Evolutionary conservation across 2,797 vertebrate genomes (phyloP).

Genomic region (Tangara arthus): DNA sequence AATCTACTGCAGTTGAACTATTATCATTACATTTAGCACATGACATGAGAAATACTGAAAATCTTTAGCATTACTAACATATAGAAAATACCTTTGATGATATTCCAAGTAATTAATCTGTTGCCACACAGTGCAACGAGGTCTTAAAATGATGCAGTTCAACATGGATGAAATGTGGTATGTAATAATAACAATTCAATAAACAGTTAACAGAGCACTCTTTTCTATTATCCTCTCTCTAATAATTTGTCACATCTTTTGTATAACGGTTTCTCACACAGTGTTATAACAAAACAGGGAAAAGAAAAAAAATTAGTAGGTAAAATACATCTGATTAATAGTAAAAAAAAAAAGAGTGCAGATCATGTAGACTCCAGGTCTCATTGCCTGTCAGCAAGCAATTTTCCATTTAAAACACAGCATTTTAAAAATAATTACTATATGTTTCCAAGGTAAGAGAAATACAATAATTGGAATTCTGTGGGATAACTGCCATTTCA

Average conservation of each 20-base stretch:
- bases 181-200: background rate
- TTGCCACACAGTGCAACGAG: background rate
- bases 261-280: background rate
- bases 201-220: background rate
- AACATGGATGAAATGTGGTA: background rate
- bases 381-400: background rate
- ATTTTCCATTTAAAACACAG: background rate
- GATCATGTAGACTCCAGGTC: background rate
- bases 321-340: background rate
- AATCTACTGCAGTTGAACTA: background rate
- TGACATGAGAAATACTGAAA: background rate
- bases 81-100: slow-evolving; percentile 27
- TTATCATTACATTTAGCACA: slow-evolving; percentile 26
- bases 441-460: background rate
- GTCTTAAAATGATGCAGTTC: background rate
- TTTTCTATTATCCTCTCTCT: background rate
- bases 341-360: background rate
- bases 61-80: slow-evolving; percentile 35
- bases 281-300: background rate
- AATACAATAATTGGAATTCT: background rate
- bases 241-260: background rate
- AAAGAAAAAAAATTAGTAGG: background rate
- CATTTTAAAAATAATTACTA: background rate
- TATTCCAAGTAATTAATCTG: slow-evolving; percentile 49
- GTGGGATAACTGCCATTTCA: background rate